These are phyloP conservation scores for Leucopsar rothschildi DNA, from an alignment of 2,113 vertebrate genomes.

Conservation along the genomic window DNA sequence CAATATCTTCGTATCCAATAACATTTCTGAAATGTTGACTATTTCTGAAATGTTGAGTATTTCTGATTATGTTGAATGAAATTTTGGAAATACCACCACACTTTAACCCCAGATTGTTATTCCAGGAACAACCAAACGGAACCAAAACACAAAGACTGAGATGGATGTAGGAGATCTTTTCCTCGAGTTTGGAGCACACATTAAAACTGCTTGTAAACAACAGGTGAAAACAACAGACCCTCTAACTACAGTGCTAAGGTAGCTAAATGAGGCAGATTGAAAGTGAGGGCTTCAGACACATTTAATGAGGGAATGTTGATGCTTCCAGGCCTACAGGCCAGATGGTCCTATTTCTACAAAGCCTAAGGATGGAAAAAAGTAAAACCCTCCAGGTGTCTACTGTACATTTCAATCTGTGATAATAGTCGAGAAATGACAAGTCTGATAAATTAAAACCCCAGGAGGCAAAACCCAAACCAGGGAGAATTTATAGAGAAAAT, in stretches of 20 bases:
- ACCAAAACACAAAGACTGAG: background rate
- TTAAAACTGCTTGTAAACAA: conserved; percentile 16
- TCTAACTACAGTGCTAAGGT: background rate
- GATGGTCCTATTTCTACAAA: conserved; percentile 46
- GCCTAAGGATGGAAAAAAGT: conserved; percentile 39
- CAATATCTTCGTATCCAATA: background rate
- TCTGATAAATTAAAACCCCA: conserved; percentile 48
- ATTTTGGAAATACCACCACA: background rate
- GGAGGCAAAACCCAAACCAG: background rate
- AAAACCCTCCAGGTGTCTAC: conserved; percentile 59
- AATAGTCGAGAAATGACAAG: conserved; percentile 44
- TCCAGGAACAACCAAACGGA: background rate
- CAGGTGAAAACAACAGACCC: background rate
- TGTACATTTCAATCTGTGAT: conserved; percentile 52
- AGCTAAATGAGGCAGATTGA: conserved; percentile 47
- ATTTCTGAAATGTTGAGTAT: background rate
- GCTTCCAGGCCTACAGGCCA: conserved; percentile 62
- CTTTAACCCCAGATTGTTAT: background rate
- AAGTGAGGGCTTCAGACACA: conserved; percentile 24
- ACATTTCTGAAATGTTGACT: background rate
- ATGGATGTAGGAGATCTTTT: background rate
- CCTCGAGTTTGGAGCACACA: background rate
- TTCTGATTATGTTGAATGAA: background rate
- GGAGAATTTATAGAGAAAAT: conserved; percentile 14
- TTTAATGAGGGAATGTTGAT: conserved; percentile 63